These are phyloP conservation scores for Prorops nasuta DNA, from an alignment of 1,140 invertebrate genomes.

Conservation along the genomic window DNA sequence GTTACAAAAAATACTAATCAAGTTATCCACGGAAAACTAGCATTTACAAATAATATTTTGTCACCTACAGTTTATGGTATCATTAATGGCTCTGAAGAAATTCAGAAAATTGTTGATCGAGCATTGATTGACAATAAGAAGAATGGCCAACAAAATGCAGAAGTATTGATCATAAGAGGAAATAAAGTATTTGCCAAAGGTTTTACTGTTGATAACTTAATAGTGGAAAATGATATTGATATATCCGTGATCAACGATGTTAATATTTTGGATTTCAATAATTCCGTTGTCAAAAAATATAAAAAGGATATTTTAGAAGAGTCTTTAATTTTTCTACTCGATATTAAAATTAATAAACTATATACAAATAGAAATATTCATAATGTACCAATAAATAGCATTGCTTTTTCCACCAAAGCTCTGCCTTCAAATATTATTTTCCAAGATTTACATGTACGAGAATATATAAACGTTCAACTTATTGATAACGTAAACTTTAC, in stretches of 20 bases:
- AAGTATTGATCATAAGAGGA: slow-evolving; percentile 20
- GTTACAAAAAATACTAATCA: slow-evolving; percentile 32
- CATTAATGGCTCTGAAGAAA: slow-evolving; percentile 15
- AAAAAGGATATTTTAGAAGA: slow-evolving; percentile 21
- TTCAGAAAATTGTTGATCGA: slow-evolving; percentile 26
- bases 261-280: slow-evolving; percentile 29
- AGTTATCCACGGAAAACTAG: slow-evolving; percentile 17
- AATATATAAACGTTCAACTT: slow-evolving; percentile 20
- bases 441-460: slow-evolving; percentile 22
- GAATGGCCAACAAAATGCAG: too few relatives aligned
- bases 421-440: slow-evolving; percentile 31
- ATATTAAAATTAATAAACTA: slow-evolving; percentile 23
- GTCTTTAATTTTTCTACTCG: slow-evolving; percentile 20
- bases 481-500: slow-evolving; percentile 35
- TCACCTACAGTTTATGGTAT: slow-evolving; percentile 3
- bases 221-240: slow-evolving; percentile 15
- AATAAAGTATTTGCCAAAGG: slow-evolving; percentile 26
- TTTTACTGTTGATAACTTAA: slow-evolving; percentile 14
- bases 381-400: slow-evolving; percentile 13
- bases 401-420: slow-evolving; percentile 10
- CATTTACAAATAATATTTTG: slow-evolving; percentile 13
- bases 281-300: slow-evolving; percentile 26
- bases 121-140: slow-evolving; percentile 21
- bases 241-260: slow-evolving; percentile 26
- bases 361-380: slow-evolving; percentile 22